phyloP scores from a whole-genome alignment of 2,113 vertebrate species.

The Potamarius usumacintae region DNA sequence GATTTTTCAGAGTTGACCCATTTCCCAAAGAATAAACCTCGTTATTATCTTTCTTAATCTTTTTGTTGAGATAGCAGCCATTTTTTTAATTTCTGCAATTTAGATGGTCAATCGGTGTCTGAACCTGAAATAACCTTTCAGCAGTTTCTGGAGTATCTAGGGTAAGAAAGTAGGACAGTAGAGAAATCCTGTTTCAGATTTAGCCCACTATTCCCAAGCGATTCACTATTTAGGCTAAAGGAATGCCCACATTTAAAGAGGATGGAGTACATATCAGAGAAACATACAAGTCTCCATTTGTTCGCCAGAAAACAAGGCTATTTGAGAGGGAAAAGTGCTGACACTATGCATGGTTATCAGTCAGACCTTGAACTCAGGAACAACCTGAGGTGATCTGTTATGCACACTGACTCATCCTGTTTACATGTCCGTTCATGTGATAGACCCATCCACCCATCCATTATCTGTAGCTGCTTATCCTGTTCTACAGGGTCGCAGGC shows the following conservation, averaged over 20 bases:
- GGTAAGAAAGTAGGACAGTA: constrained; percentile 1
- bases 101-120: not conserved
- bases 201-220: not conserved
- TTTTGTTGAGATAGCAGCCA: not conserved
- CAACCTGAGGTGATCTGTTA: not conserved
- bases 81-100: not conserved
- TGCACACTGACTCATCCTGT: no score
- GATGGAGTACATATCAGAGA: not conserved
- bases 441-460: not conserved
- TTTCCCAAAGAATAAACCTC: not conserved
- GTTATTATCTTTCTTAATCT: not conserved
- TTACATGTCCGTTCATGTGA: not conserved
- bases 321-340: not conserved
- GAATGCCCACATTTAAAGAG: not conserved
- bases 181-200: not conserved
- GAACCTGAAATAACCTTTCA: not conserved
- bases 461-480: no score
- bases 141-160: not conserved
- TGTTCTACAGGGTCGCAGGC: no score
- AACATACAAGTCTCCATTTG: not conserved
- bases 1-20: not conserved
- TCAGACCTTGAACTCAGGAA: not conserved
- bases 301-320: not conserved
- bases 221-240: not conserved
- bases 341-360: not conserved